These are phyloP conservation scores for Poeciliopsis retropinna DNA, from an alignment of 2,113 vertebrate genomes.

Conservation along the genomic window DNA sequence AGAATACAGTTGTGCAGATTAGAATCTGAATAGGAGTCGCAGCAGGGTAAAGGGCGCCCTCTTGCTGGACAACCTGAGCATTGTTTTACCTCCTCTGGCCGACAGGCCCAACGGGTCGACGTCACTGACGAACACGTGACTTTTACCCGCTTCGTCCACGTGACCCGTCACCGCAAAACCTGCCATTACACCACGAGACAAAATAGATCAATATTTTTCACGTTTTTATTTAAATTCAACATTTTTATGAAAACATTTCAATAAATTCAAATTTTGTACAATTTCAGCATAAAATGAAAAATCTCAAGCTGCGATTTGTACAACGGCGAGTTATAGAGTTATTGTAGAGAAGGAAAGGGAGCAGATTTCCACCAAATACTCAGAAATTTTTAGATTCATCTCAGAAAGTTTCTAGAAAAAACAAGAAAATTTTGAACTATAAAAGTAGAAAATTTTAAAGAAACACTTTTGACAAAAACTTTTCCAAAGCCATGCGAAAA, in stretches of 20 bases:
- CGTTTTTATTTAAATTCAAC: not conserved
- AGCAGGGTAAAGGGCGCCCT: not conserved
- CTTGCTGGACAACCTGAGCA: not conserved
- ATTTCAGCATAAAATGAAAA: not conserved
- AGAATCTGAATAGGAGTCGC: too few relatives aligned
- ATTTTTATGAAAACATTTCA: not conserved
- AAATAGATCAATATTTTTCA: not conserved
- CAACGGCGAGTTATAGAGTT: too few relatives aligned
- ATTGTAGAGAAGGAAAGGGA: too few relatives aligned
- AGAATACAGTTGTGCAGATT: not conserved
- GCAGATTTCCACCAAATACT: too few relatives aligned
- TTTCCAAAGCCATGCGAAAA: too few relatives aligned
- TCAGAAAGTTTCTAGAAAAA: too few relatives aligned
- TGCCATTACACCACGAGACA: conserved; percentile 39
- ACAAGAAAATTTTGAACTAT: too few relatives aligned
- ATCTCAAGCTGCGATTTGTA: too few relatives aligned
- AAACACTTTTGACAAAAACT: too few relatives aligned
- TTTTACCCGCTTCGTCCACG: conserved; percentile 82
- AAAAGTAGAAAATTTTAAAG: too few relatives aligned
- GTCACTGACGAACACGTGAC: conserved; percentile 86
- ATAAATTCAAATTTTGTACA: not conserved
- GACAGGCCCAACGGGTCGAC: conserved; percentile 85
- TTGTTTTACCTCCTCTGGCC: conserved; percentile 80
- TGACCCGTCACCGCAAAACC: conserved; percentile 92
- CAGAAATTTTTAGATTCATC: too few relatives aligned